A percentile compares a stretch with the other conserved stretches of the same genome.
Conservation (phyloP, 1,140 invertebrate genomes). For the Bombus confusus region DNA sequence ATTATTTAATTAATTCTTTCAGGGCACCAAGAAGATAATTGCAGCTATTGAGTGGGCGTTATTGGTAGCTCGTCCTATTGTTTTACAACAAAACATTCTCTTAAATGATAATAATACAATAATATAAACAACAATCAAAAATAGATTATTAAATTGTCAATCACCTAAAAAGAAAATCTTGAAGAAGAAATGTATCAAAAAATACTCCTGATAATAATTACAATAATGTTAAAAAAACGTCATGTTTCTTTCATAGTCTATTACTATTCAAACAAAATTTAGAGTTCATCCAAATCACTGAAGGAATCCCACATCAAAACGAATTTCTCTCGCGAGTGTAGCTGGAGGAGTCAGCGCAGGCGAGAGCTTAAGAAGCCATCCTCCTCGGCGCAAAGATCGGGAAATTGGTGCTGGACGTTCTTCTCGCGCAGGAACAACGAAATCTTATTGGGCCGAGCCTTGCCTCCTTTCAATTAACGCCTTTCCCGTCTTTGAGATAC, state of each 20-base stretch:
- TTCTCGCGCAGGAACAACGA: slow-evolving; percentile 34
- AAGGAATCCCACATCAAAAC: not conserved
- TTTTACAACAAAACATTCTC: not conserved
- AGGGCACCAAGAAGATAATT: not conserved
- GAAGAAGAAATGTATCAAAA: not conserved
- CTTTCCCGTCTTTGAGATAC: slow-evolving; percentile 66
- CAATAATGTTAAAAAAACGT: not conserved
- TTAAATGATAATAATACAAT: not conserved
- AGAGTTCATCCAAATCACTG: not conserved
- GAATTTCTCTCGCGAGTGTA: not conserved
- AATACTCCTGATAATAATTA: not conserved
- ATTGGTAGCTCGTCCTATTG: not conserved
- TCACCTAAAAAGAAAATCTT: not conserved
- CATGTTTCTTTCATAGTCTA: not conserved
- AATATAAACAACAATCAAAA: not conserved
- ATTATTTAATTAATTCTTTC: slow-evolving; percentile 46
- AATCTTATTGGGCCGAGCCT: slow-evolving; percentile 65
- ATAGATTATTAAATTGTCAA: too few relatives aligned
- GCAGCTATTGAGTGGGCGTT: not conserved
- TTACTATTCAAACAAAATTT: not conserved
- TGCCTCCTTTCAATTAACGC: slow-evolving; percentile 77
- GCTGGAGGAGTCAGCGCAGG: not conserved
- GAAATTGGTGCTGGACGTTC: slow-evolving; percentile 61
- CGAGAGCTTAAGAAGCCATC: slow-evolving; percentile 20
- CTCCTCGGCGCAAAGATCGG: slow-evolving; percentile 30